Base-by-base conservation (phyloP, 2,113 vertebrate genomes). In the Bagarius yarrelli region DNA sequence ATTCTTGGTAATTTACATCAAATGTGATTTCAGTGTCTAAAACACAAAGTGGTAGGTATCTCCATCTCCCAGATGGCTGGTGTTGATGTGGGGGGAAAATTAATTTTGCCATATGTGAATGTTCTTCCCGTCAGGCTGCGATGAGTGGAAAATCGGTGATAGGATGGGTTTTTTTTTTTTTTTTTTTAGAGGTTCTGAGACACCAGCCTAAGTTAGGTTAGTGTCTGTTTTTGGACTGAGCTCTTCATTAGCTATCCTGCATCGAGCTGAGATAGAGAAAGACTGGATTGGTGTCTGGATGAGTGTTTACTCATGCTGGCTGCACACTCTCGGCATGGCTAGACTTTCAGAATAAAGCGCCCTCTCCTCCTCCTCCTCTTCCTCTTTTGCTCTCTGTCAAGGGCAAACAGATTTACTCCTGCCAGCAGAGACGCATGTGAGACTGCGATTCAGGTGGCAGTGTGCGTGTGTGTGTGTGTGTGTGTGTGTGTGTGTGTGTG, bases 321-420 rank as follows among this genome's bases (percentile, higher is more conserved):
- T 82, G 63, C 78, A 82, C 56, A 30, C 63, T 73, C 50, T 78
- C 9, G 21, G 50, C 74, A 66, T 83, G 78, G 75, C 60, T 77
- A n/a, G 36, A 47, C 15, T 34, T 71, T 80, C 53, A 63, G 44
- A 77, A 64, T 76, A 15, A 30, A 6, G 47, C 30, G 76, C 56
- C 9, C 44, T 47, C 6, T 47, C 44, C 44, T 47, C 44, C 44
- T 8, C 44, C 44, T 80, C 34, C 53, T 64, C 32, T 67, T 27
- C 52, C 55, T 70, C 36, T 52, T 34, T 63, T 23, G 21, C 53
- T 66, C 12, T 52, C 36, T 40, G 78, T 83, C 76, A 85, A 83
- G 84, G 84, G 83, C 84, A 27, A 78, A 74, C 18, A 19, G 67
- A 8, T 77, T 60, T 85, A 80, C 67, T 73, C 59, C 79, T 67